Evolutionary conservation across 2,797 vertebrate genomes (phyloP).

Genomic region (Pseudochaenichthys georgianus): DNA sequence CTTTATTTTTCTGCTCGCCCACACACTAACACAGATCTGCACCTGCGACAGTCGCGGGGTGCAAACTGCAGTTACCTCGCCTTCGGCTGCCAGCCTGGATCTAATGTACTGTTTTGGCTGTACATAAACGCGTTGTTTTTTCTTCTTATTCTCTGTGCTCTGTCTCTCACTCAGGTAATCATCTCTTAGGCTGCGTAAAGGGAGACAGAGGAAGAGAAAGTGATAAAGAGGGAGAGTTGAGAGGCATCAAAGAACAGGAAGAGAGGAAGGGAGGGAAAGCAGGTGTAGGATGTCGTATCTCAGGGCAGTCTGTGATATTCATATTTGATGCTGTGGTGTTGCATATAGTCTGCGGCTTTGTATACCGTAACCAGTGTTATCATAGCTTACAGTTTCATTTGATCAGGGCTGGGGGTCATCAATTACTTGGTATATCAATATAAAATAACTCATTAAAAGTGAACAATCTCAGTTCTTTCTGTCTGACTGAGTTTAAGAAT

Average conservation of each 20-base stretch:
- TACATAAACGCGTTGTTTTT: slow-evolving; percentile 21
- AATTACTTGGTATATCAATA: slow-evolving; percentile 2
- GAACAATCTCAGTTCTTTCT: slow-evolving; percentile 3
- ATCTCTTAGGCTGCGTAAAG: slow-evolving; percentile 32
- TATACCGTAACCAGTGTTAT: neutral
- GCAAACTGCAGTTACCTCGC: slow-evolving; percentile 49
- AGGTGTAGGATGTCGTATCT: slow-evolving; percentile 49
- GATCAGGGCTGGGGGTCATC: slow-evolving; percentile 13
- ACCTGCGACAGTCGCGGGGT: slow-evolving; percentile 40
- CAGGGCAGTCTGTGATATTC: slow-evolving; percentile 34
- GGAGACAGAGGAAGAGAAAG: slow-evolving; percentile 1
- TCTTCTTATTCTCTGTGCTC: slow-evolving; percentile 9
- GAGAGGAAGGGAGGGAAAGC: slow-evolving; percentile 28
- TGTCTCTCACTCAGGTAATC: slow-evolving; percentile 32
- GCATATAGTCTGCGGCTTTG: neutral
- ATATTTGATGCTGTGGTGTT: slow-evolving; percentile 22
- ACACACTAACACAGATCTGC: slow-evolving; percentile 13
- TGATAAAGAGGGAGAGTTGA: slow-evolving; percentile 11
- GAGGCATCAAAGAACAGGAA: slow-evolving; percentile 24
- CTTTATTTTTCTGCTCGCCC: slow-evolving; percentile 1
- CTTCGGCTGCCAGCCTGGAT: slow-evolving; percentile 32
- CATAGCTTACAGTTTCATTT: slow-evolving; percentile 10
- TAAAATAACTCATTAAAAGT: slow-evolving; percentile 18
- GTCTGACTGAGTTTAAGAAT: neutral
- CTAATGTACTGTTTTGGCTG: slow-evolving; percentile 29